Base-by-base conservation (phyloP, 2,797 vertebrate species). In the Parauchenoglanis ngamensis region DNA sequence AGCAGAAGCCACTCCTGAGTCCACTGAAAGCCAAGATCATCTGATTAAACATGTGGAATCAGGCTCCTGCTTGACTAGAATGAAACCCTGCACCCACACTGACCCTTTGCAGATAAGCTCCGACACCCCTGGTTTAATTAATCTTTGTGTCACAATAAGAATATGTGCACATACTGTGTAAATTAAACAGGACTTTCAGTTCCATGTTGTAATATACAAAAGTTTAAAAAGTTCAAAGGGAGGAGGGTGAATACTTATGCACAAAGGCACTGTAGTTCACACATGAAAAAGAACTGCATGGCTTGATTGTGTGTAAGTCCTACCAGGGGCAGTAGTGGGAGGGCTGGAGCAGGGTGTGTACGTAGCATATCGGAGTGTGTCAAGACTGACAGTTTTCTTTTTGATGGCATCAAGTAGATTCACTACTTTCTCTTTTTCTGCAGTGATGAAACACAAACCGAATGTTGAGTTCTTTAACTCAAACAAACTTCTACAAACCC, bases 371-470 rank as follows among this genome's bases (percentile, higher is more conserved):
- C 96, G 95, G 91, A 97, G 95, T 59, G 94, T 93, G 90, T 97
- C 96, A 91, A 97, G 94, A 87, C 94, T 96, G 8, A 96, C 92
- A 7, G 93, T 97, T 95, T 97, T 98, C 94, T 98, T 97, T 95
- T 98, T 99, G 94, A 98, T 96, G 90, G 97, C 97, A 88, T 96
- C 96, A 59, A 99, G 96, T 94, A 99, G 95, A 93, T 97, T 97
- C 88, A 95, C 94, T 91, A 98, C 96, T 89, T 95, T 97, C 94
- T 98, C 97, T 93, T 97, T 99, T 94, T 99, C 98, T 99, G 87
- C 2, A 35, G n/a, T 61, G n/a, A 75, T n/a, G 28, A 56, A 72
- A 82, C 28, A 40, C 15, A 61, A 19, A 70, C 57, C 15, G n/a
- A 44, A 68, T 15, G 19, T 25, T 49, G 49, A 49, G 49, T 54